Base-by-base conservation (phyloP, 2,113 vertebrate species). In the Rostratula benghalensis region DNA sequence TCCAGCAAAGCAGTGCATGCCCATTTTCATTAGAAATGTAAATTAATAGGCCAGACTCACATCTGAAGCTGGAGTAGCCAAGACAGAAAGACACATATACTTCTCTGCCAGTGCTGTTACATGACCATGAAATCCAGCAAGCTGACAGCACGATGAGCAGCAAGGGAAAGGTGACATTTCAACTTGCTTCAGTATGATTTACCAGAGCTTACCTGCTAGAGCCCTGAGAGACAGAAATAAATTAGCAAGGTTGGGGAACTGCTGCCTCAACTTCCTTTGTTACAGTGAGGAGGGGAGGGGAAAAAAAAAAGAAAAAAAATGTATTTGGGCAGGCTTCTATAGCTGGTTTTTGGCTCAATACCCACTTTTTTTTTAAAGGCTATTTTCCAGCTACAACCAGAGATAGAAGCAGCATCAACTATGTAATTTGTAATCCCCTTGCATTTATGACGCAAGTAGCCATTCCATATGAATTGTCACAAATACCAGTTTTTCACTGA, bases 331-430 rank as follows among this genome's bases (percentile, higher is more conserved):
- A 59, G 0, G 1, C 6, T 54, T 88, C 33, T 57, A 54, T 22
- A 61, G 6, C 16, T 63, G n/a, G n/a, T 8, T 65, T 73, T 53
- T 64, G 25, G 19, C 14, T 70, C 35, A 69, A 3, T 31, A 57
- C 6, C 69, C 28, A 9, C 15, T 37, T 28, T 75, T n/a, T 43
- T 73, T 91, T 39, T 10, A 50, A 77, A 73, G 3, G 6, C 3
- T 89, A 7, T 53, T 78, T 87, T 77, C 46, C 17, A 57, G 74
- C 70, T 25, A 41, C 31, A 91, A 35, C 8, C 14, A 77, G 16
- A 39, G 4, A 11, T 2, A 65, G n/a, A 87, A 95, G n/a, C 14
- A 81, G 28, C 27, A 83, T 3, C 16, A 37, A 0, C 0, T 5
- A 24, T 3, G 6, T 31, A 37, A 64, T 43, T 50, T 76, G 17